A percentile compares a stretch with the other conserved stretches of the same genome.
These are phyloP conservation scores for Grapholita molesta DNA, from an alignment of 1,140 invertebrate species.

Conservation along the genomic window DNA sequence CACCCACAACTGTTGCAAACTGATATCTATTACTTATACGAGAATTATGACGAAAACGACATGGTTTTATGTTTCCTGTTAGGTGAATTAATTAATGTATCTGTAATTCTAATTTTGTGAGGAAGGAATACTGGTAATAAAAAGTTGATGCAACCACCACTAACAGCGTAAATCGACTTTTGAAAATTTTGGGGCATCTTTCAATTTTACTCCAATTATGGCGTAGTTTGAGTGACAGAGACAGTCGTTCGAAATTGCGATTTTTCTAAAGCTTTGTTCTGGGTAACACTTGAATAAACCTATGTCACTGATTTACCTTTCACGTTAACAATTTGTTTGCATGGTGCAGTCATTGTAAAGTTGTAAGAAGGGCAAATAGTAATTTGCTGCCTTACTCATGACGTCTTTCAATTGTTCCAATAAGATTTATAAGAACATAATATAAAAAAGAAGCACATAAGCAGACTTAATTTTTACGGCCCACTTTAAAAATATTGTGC, in stretches of 20 bases:
- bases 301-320: neutral
- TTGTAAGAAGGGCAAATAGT: neutral
- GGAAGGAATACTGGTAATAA: too few species aligned
- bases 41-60: conserved; percentile 1
- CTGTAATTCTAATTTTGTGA: neutral
- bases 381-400: neutral
- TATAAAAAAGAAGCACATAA: too few species aligned
- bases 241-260: too few species aligned
- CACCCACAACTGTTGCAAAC: neutral
- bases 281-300: neutral
- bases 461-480: too few species aligned
- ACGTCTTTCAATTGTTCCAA: too few species aligned
- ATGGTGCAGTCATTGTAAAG: neutral
- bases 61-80: neutral
- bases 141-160: too few species aligned
- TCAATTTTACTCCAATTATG: too few species aligned
- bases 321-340: neutral
- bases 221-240: too few species aligned
- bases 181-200: too few species aligned
- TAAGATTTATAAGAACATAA: too few species aligned
- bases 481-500: neutral
- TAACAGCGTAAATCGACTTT: too few species aligned
- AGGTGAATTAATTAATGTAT: neutral
- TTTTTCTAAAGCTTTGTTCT: neutral
- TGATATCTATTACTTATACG: neutral